Base-by-base conservation (phyloP, 2,888 invertebrate species). In the Chloroclysta siterata region DNA sequence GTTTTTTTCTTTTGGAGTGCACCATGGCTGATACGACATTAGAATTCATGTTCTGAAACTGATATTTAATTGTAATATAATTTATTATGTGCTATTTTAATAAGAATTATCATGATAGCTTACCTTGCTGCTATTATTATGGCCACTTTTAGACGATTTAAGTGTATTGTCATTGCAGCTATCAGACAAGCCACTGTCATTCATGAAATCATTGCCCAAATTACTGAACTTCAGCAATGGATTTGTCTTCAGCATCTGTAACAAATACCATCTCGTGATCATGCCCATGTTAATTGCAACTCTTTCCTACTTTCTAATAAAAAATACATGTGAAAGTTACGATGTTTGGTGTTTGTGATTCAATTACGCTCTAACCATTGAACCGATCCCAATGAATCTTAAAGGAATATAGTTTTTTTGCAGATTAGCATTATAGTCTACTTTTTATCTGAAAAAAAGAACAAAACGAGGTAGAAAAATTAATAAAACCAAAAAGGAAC, bases 11-110 rank as follows among this genome's bases (percentile, higher is more conserved):
- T 29, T 87, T 84, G 13, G 85, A 81, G 64, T 93, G 93, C n/a
- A 93, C 87, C 80, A 93, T 84, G 7, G 93, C 93, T 29, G 93
- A 87, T 69, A 89, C 85, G 2, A 92, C 82, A 62, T 84, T 90
- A 0, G 86, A 77, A 62, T 85, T 89, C 50, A 82, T 68, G 73
- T 89, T 89, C 87, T 91, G 90, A 70, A 91, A 91, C 85, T 87
- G 66, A 62, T 66, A 63, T 13, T 11, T 11, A 28, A 17, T n/a
- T 46, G 8, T 11, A 39, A 8, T 39, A 11, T 11, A 0, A 8
- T 15, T 15, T 44, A 44, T 44, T 0, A 1, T 14, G 8, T 8
- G 8, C 15, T 44, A 10, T 39, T 39, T 39, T 39, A 39, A 39
- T 4, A 2, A 39, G 1, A 10, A 0, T 39, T 39, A 8, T 3